Base-by-base conservation (phyloP, 2,113 vertebrate genomes). In the Tyto alba region DNA sequence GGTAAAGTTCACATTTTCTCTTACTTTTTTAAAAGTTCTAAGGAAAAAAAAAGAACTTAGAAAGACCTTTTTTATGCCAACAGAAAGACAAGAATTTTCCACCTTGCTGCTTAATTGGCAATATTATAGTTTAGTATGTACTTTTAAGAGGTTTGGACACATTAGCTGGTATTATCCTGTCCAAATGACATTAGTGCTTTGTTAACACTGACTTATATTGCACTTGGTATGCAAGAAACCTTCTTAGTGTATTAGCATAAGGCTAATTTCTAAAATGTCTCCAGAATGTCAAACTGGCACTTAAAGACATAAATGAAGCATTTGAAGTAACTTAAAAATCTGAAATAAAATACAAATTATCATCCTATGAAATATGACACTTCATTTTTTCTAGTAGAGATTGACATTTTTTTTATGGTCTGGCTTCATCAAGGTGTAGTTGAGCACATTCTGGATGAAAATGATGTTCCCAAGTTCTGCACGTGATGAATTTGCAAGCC, bases 51-150 rank as follows among this genome's bases (percentile, higher is more conserved):
- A 1, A 0, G 10, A 68, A 18, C 15, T 55, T 63, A 83, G 27
- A 73, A 77, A 95, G 59, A 76, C n/a, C 40, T 18, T 88, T 81
- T 87, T 36, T 47, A 68, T 92, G 96, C 96, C 98, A 98, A 94
- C 38, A 94, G 84, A 96, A 91, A 97, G 96, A 96, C 94, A 97
- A 95, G 88, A 92, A 95, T 98, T 98, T 98, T 98, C 98, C 97
- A 97, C 95, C 96, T 98, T 96, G 94, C 78, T 41, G 81, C 94
- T 96, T 98, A 97, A 97, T 94, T 97, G 96, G 96, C 97, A 97
- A 83, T 32, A 85, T 81, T 92, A 97, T 95, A 92, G 82, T 89
- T 97, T 95, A 88, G 50, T 94, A 88, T 83, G 85, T 88, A 56
- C 55, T 93, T 96, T 92, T 94, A 96, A 95, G 78, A 96, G 93